Percentiles rank a stretch among this genome's conserved stretches.
Evolutionary conservation across 2,797 vertebrate genomes (phyloP).

Genomic region (Phoeniculus purpureus): DNA sequence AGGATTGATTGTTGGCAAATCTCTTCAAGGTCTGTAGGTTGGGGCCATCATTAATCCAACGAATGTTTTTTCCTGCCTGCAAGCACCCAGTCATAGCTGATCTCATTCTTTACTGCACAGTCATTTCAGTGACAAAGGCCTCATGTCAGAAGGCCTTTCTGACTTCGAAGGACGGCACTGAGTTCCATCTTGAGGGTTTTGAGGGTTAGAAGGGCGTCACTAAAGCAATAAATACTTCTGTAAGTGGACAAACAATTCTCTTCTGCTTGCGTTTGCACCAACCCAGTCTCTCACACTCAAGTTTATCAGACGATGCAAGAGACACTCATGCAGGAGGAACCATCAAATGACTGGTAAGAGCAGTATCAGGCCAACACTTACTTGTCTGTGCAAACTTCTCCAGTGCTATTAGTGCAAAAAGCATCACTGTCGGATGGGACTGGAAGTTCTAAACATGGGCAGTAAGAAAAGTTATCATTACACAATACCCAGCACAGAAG

Average conservation of each 20-base stretch:
- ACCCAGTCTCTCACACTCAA: not conserved
- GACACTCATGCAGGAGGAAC: not conserved
- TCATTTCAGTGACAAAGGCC: not conserved
- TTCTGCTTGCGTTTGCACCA: not conserved
- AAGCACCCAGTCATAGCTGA: not conserved
- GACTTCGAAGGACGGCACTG: not conserved
- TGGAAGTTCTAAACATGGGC: slow-evolving; percentile 87
- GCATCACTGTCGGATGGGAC: slow-evolving; percentile 97
- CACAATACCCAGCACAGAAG: not conserved
- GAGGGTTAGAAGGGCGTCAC: not conserved
- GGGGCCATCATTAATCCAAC: not conserved
- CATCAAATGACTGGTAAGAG: not conserved
- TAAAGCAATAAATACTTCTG: not conserved
- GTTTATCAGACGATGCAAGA: not conserved
- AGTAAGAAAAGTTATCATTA: slow-evolving; percentile 16
- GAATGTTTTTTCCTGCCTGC: not conserved
- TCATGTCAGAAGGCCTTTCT: not conserved
- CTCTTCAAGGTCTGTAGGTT: not conserved
- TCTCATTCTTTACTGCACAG: not conserved
- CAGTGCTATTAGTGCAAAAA: slow-evolving; percentile 98
- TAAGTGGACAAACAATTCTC: not conserved
- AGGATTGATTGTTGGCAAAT: not conserved
- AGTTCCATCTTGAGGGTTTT: not conserved
- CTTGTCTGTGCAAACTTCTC: slow-evolving; percentile 99
- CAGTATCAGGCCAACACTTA: slow-evolving; percentile 76